These are phyloP conservation scores for Todus mexicanus DNA, from an alignment of 2,797 vertebrate species.

Conservation along the genomic window DNA sequence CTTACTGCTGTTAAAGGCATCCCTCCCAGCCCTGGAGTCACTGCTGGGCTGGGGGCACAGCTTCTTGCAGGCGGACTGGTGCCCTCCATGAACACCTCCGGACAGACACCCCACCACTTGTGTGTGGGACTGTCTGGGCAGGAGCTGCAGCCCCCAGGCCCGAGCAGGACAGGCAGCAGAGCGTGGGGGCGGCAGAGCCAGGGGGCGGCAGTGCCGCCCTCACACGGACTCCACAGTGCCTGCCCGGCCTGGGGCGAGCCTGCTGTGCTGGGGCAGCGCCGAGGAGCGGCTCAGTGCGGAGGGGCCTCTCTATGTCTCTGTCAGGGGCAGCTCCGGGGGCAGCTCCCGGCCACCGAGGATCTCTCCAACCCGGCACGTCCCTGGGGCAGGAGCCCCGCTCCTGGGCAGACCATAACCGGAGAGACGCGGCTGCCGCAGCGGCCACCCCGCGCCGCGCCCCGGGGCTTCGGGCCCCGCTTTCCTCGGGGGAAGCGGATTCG, in stretches of 20 bases:
- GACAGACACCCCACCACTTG: background rate
- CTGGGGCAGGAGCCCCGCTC: background rate
- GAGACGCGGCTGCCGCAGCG: background rate
- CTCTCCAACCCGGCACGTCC: background rate
- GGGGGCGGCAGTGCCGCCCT: background rate
- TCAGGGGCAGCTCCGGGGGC: background rate
- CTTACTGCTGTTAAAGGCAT: background rate
- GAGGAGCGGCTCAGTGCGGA: rapidly evolving
- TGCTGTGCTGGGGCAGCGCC: rapidly evolving
- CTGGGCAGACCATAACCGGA: too few relatives aligned
- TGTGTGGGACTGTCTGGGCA: rapidly evolving
- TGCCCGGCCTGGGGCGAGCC: too few relatives aligned
- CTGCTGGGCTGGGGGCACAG: background rate
- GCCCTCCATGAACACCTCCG: background rate
- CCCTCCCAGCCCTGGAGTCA: background rate
- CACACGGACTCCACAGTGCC: rapidly evolving
- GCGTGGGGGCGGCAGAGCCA: background rate
- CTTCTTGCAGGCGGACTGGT: background rate
- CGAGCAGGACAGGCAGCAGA: too few relatives aligned
- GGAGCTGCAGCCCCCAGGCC: too few relatives aligned
- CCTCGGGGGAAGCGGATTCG: background rate
- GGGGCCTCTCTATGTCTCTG: background rate
- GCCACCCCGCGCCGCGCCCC: background rate
- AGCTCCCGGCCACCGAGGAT: too few relatives aligned
- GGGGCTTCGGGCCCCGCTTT: too few relatives aligned